These are phyloP conservation scores for Tetragonisca angustula DNA, from an alignment of 2,888 invertebrate genomes.

Conservation along the genomic window DNA sequence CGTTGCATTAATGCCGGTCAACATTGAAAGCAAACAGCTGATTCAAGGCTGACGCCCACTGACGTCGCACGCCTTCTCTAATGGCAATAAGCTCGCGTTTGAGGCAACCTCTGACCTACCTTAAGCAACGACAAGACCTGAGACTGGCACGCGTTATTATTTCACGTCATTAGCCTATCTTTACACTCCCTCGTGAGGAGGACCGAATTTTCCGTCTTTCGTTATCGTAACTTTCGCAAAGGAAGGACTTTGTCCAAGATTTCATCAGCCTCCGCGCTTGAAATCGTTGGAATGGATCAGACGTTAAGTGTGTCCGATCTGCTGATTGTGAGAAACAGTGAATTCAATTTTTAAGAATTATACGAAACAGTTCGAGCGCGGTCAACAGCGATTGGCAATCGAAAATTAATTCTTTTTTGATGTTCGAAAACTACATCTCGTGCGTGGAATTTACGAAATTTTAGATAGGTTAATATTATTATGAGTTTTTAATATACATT, in stretches of 20 bases:
- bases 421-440: too few species aligned
- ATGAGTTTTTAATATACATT: too few species aligned
- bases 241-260: not conserved
- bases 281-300: not conserved
- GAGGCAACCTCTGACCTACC: slow-evolving; percentile 61
- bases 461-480: too few species aligned
- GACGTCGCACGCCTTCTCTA: slow-evolving; percentile 49
- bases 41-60: slow-evolving; percentile 73
- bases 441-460: too few species aligned
- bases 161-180: not conserved
- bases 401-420: not conserved
- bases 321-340: not conserved
- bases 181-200: not conserved
- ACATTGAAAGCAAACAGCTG: slow-evolving; percentile 79
- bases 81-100: slow-evolving; percentile 55
- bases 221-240: not conserved
- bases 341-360: not conserved
- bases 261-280: not conserved
- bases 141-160: not conserved
- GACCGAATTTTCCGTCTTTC: not conserved
- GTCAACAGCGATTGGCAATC: not conserved
- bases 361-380: too few species aligned
- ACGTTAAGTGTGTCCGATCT: too few species aligned
- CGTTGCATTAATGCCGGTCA: slow-evolving; percentile 74
- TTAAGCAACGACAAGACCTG: slow-evolving; percentile 34